Evolutionary conservation across 2,888 invertebrate genomes (phyloP).

Genomic region (Pasiphila rectangulata): DNA sequence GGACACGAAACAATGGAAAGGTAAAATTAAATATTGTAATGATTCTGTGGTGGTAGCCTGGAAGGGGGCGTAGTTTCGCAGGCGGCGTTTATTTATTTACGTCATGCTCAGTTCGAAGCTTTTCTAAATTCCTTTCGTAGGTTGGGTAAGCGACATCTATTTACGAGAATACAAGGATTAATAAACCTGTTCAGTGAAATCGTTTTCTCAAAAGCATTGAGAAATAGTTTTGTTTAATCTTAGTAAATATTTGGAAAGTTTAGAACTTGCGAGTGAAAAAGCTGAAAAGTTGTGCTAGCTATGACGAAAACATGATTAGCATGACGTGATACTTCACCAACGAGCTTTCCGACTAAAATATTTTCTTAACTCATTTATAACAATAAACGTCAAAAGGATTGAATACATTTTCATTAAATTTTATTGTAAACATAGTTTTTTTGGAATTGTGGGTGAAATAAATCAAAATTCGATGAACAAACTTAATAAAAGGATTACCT

Average conservation of each 20-base stretch:
- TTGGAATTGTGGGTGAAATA: too few species aligned
- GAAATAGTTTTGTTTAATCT: too few species aligned
- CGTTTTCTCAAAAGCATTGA: too few species aligned
- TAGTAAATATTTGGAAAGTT: too few species aligned
- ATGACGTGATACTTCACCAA: not conserved
- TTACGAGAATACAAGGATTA: too few species aligned
- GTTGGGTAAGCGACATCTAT: too few species aligned
- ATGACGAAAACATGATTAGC: too few species aligned
- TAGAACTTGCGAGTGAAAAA: not conserved
- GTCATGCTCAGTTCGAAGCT: not conserved
- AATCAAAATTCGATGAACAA: too few species aligned
- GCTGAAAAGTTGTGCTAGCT: not conserved
- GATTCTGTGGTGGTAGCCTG: constrained; percentile 13
- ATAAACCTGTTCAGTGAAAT: too few species aligned
- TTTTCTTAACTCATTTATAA: not conserved
- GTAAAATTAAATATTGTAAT: constrained; percentile 23
- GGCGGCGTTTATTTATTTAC: not conserved
- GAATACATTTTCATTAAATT: constrained; percentile 4
- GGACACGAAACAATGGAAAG: constrained; percentile 17
- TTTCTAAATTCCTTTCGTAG: not conserved
- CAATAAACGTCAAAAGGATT: constrained; percentile 11
- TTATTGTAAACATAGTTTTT: too few species aligned
- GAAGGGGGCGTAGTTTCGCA: constrained; percentile 4
- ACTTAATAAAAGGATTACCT: too few species aligned
- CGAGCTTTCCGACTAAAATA: not conserved